phyloP scores from a whole-genome alignment of 1,140 invertebrate species.

The Glomeris maerens region DNA sequence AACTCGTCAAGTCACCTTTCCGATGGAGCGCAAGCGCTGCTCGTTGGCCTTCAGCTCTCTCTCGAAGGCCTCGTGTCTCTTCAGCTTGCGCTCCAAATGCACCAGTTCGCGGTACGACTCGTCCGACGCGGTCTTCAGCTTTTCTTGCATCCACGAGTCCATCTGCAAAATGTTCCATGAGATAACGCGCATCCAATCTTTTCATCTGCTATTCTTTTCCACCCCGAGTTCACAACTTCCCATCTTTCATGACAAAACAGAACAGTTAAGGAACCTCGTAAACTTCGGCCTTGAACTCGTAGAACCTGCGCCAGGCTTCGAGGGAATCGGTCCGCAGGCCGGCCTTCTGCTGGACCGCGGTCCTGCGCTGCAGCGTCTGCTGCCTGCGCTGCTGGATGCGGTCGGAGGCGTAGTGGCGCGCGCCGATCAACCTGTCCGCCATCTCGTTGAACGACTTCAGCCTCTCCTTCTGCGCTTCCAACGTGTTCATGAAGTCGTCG shows the following conservation, averaged over 20 bases:
- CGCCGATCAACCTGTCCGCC: conserved; percentile 66
- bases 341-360: conserved; percentile 56
- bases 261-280: conserved; percentile 52
- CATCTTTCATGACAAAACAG: conserved; percentile 8
- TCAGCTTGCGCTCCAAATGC: conserved; percentile 82
- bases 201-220: too few species aligned
- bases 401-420: conserved; percentile 65
- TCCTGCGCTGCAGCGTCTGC: conserved; percentile 56
- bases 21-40: conserved; percentile 66
- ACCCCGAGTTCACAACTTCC: too few species aligned
- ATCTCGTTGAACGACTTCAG: conserved; percentile 70
- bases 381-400: conserved; percentile 58
- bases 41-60: conserved; percentile 83
- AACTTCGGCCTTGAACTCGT: conserved; percentile 75
- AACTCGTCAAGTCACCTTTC: conserved; percentile 40
- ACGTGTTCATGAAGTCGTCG: conserved; percentile 83
- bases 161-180: conserved; percentile 27
- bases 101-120: conserved; percentile 82
- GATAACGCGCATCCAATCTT: too few species aligned
- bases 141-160: conserved; percentile 78
- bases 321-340: conserved; percentile 53
- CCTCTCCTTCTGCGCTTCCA: conserved; percentile 85
- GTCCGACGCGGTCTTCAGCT: conserved; percentile 75
- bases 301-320: conserved; percentile 59
- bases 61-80: conserved; percentile 96